phyloP scores from a whole-genome alignment of 2,888 invertebrate species.

The Taenaris catops region DNA sequence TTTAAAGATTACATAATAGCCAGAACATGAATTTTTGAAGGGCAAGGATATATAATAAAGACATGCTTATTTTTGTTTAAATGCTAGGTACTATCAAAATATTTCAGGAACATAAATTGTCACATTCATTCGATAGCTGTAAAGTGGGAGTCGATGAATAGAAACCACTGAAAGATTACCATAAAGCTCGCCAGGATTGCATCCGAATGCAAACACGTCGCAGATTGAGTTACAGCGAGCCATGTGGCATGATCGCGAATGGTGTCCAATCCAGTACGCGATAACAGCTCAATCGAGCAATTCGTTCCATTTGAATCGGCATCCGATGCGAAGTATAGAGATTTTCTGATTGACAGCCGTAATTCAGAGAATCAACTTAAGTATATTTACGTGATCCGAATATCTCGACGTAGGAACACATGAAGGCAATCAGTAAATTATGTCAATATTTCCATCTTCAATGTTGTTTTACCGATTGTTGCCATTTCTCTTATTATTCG shows the following conservation, averaged over 20 bases:
- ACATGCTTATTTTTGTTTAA: too few relatives aligned
- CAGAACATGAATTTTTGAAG: too few relatives aligned
- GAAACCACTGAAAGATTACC: constrained; percentile 24
- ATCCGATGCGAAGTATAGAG: constrained; percentile 23
- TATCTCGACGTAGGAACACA: constrained; percentile 16
- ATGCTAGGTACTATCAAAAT: too few relatives aligned
- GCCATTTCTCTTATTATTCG: too few relatives aligned
- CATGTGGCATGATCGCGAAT: constrained; percentile 26
- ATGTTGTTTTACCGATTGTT: constrained; percentile 11
- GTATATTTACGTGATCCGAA: constrained; percentile 24
- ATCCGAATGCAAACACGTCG: constrained; percentile 47
- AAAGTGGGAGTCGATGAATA: too few relatives aligned
- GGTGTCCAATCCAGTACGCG: constrained; percentile 24
- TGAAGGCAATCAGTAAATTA: constrained; percentile 23
- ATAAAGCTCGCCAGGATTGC: constrained; percentile 36
- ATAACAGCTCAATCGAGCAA: constrained; percentile 51
- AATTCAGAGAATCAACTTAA: constrained; percentile 27
- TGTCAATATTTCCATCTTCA: constrained; percentile 20
- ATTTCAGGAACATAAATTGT: too few relatives aligned
- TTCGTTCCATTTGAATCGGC: constrained; percentile 35
- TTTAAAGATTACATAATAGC: too few relatives aligned
- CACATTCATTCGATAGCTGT: too few relatives aligned
- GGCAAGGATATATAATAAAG: too few relatives aligned
- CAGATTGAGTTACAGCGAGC: constrained; percentile 42
- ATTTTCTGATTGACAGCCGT: constrained; percentile 27